Percentiles rank a stretch among this genome's conserved stretches.
These are phyloP conservation scores for Steinernema khuongi DNA, from an alignment of 1,140 invertebrate genomes.

Conservation along the genomic window DNA sequence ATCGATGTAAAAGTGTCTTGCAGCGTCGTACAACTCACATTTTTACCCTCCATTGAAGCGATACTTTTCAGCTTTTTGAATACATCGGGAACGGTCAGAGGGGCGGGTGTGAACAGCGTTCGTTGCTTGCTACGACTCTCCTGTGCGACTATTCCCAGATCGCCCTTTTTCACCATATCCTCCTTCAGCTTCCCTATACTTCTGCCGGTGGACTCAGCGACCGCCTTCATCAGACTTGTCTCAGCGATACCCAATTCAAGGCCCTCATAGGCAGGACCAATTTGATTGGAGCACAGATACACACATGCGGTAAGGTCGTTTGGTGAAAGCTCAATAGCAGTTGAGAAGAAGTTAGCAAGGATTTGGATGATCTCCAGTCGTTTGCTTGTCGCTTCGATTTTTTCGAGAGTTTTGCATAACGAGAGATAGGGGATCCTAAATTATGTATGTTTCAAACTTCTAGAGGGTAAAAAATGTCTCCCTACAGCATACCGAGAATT, in stretches of 20 bases:
- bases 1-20: neutral
- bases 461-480: neutral
- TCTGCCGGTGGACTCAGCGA: slow-evolving; percentile 60
- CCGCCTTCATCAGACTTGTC: slow-evolving; percentile 68
- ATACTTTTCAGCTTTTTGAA: slow-evolving; percentile 83
- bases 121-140: slow-evolving; percentile 76
- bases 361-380: slow-evolving; percentile 89
- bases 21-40: slow-evolving; percentile 63
- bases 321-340: slow-evolving; percentile 67
- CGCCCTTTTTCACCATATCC: slow-evolving; percentile 74
- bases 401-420: slow-evolving; percentile 78
- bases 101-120: slow-evolving; percentile 71
- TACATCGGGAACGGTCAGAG: slow-evolving; percentile 66
- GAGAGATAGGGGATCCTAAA: slow-evolving; percentile 85
- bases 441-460: too few species aligned
- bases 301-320: slow-evolving; percentile 81
- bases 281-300: slow-evolving; percentile 88
- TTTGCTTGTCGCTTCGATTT: slow-evolving; percentile 80
- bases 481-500: neutral
- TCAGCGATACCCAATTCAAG: slow-evolving; percentile 88
- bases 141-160: slow-evolving; percentile 67
- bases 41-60: slow-evolving; percentile 75
- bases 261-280: slow-evolving; percentile 84
- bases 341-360: slow-evolving; percentile 77
- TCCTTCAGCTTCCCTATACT: slow-evolving; percentile 77